phyloP scores from a whole-genome alignment of 2,888 invertebrate species.

The Melolontha melolontha region DNA sequence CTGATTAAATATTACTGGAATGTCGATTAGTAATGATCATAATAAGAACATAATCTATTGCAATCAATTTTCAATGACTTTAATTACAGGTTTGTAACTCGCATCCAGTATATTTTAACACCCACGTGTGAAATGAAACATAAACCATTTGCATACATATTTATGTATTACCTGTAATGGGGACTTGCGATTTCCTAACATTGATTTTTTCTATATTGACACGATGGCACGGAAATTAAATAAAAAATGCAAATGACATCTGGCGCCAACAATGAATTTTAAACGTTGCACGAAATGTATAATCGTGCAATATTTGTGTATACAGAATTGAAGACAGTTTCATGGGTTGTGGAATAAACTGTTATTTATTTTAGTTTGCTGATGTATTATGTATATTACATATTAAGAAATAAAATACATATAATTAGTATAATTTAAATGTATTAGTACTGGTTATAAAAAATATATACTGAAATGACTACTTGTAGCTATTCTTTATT shows the following conservation, averaged over 20 bases:
- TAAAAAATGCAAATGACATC: slow-evolving; percentile 13
- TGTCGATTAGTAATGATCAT: slow-evolving; percentile 8
- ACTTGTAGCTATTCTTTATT: no score
- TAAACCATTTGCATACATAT: background rate
- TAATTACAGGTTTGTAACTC: slow-evolving; percentile 6
- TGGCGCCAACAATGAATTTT: background rate
- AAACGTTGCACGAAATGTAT: no score
- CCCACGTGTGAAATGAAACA: slow-evolving; percentile 23
- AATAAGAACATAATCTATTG: slow-evolving; percentile 10
- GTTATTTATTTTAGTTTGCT: no score
- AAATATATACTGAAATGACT: no score
- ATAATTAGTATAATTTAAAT: no score
- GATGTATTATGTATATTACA: no score
- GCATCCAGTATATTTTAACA: slow-evolving; percentile 11
- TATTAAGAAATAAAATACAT: no score
- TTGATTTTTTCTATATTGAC: slow-evolving; percentile 4
- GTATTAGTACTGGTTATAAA: no score
- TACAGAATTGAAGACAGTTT: no score
- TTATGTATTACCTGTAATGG: background rate
- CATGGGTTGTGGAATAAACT: no score
- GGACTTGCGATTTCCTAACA: slow-evolving; percentile 21
- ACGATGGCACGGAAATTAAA: slow-evolving; percentile 9
- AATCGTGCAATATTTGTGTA: no score
- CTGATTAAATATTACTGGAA: slow-evolving; percentile 21
- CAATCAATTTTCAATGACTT: slow-evolving; percentile 19